Conservation (phyloP, 30 jellyfish, hydroid and myxozoan genomes). For the Pseudorhiza aurosa region DNA sequence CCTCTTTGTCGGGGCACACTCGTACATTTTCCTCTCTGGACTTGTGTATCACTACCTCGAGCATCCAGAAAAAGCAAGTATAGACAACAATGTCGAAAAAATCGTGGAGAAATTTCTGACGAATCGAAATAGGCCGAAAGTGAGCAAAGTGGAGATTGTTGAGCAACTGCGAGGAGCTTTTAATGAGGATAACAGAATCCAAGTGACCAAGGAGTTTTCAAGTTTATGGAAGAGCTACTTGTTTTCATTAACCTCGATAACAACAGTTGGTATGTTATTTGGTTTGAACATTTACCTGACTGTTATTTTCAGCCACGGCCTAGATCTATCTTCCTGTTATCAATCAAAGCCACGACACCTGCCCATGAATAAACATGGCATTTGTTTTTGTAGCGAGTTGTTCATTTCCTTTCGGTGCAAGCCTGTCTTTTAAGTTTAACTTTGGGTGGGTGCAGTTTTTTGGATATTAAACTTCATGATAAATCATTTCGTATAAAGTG, state of each 20-base stretch:
- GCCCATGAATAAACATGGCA: too few relatives aligned
- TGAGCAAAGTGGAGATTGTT: constrained; percentile 22
- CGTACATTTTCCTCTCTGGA: constrained; percentile 45
- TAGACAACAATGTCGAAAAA: not conserved
- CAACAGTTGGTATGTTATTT: constrained; percentile 72
- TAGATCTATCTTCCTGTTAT: too few relatives aligned
- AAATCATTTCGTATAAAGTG: too few relatives aligned
- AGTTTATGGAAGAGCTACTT: constrained; percentile 60
- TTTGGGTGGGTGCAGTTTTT: too few relatives aligned
- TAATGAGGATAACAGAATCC: constrained; percentile 6
- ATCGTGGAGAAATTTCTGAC: constrained; percentile 12
- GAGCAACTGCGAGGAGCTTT: constrained; percentile 31
- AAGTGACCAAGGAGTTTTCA: constrained; percentile 7
- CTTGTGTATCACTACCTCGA: constrained; percentile 49
- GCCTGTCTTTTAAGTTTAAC: too few relatives aligned
- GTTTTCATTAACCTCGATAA: constrained; percentile 57
- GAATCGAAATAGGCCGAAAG: constrained; percentile 29
- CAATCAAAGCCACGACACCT: too few relatives aligned
- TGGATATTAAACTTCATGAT: too few relatives aligned
- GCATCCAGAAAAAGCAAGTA: not conserved
- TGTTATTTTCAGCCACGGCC: too few relatives aligned
- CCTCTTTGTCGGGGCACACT: constrained; percentile 43
- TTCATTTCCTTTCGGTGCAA: too few relatives aligned
- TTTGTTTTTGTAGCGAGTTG: too few relatives aligned
- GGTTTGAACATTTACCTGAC: too few relatives aligned